Base-by-base conservation (phyloP, 1,140 invertebrate species). In the Sarcophaga bullata region DNA sequence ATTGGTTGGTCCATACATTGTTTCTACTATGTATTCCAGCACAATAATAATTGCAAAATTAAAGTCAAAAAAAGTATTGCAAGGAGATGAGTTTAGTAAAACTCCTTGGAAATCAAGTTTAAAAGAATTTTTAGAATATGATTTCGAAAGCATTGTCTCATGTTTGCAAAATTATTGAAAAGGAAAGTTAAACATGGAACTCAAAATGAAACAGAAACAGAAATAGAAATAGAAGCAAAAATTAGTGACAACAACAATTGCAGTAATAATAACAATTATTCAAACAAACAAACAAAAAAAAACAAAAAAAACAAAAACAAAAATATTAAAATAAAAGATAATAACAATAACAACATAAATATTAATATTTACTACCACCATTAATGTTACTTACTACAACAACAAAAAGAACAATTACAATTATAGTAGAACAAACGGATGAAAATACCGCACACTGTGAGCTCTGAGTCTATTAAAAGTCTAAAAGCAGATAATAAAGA, bases 401-500 rank as follows among this genome's bases (percentile, higher is more conserved):
- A n/a, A n/a, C n/a, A n/a, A n/a, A n/a, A n/a, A n/a, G n/a, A 50
- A 78, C 75, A 37, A 37, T 37, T 37, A 37, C 25, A 37, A 37
- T 37, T 37, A 4, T 37, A 37, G 25, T 37, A 37, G 4, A 37
- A 37, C 25, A 78, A 78, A 78, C 50, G 48, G 75, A 78, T 78
- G 75, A 78, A 76, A 46, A 78, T 78, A 78, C 75, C 75, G 75
- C 75, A 78, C 75, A 78, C 75, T 78, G 75, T 78, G 75, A 78
- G 75, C 81, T 81, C 25, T 86, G 87, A 88, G 87, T 88, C 87
- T 88, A 88, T 88, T 88, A 88, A 87, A 88, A 88, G 87, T 88
- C 87, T 88, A 88, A 88, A 88, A 87, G 87, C 87, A 88, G 87
- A 88, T 88, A 88, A 88, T 88, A 87, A 88, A 88, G 87, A 87